Evolutionary conservation across 2,113 vertebrate species (phyloP).

Genomic region (Bungarus multicinctus): DNA sequence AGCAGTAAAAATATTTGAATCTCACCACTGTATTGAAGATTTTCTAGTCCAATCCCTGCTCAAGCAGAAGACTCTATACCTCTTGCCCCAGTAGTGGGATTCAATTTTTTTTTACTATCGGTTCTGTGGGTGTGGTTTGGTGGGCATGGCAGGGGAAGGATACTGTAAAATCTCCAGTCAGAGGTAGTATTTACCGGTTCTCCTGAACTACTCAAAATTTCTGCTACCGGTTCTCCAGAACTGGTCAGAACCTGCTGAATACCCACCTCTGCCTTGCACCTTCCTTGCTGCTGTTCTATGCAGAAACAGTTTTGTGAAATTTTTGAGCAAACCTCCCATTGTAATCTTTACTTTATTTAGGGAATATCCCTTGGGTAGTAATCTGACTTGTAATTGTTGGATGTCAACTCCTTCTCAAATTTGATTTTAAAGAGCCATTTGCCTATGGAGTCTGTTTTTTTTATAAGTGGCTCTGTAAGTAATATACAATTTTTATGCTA

Average conservation of each 20-base stretch:
- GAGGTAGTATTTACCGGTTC: no score
- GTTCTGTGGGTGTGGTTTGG: no score
- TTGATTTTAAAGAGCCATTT: background rate
- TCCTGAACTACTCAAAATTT: no score
- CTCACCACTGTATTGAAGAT: background rate
- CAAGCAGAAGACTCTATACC: background rate
- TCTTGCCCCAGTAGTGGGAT: no score
- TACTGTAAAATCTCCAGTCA: no score
- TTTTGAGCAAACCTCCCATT: background rate
- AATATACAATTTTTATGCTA: background rate
- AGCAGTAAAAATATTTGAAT: no score
- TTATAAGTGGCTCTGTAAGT: background rate
- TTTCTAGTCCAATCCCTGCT: background rate
- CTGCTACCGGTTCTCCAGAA: no score
- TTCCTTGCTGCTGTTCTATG: background rate
- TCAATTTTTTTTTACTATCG: no score
- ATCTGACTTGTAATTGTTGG: background rate
- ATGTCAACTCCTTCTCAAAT: background rate
- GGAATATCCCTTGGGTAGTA: background rate
- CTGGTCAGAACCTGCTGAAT: no score
- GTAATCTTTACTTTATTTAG: background rate
- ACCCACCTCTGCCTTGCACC: background rate
- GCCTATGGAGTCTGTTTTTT: background rate
- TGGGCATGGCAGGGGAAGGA: no score
- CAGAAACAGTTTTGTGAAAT: background rate